Evolutionary conservation across 2,113 vertebrate species (phyloP).

Genomic region (Hydrolagus affinis): DNA sequence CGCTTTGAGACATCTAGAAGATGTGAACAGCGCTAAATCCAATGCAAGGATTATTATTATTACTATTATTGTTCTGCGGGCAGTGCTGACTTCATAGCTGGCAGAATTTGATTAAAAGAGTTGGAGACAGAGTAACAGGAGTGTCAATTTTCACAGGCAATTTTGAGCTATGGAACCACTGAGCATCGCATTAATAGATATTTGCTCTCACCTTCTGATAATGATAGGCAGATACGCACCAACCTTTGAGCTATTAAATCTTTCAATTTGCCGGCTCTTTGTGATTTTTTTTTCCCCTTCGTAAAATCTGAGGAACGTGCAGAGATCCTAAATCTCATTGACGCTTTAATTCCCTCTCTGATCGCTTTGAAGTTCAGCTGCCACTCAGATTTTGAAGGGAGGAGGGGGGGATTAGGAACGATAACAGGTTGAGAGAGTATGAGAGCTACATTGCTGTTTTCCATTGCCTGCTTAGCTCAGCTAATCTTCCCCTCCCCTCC

Average conservation of each 20-base stretch:
- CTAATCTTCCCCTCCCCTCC: conserved; percentile 34
- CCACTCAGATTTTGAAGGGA: conserved; percentile 45
- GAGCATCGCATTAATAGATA: conserved; percentile 45
- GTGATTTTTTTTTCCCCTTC: conserved; percentile 38
- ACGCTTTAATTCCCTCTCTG: conserved; percentile 52
- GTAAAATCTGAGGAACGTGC: conserved; percentile 37
- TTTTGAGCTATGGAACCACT: conserved; percentile 20
- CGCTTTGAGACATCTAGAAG: no score
- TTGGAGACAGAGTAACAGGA: conserved; percentile 33
- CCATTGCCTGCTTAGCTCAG: conserved; percentile 32
- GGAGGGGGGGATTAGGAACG: conserved; percentile 41
- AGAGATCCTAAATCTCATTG: conserved; percentile 39
- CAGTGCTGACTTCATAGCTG: not conserved
- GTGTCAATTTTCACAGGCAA: conserved; percentile 41
- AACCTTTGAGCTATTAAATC: conserved; percentile 51
- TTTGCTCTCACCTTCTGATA: conserved; percentile 41
- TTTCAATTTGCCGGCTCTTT: conserved; percentile 49
- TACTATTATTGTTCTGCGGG: conserved; percentile 1
- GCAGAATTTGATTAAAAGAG: conserved; percentile 36
- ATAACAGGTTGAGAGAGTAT: conserved; percentile 41
- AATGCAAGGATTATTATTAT: no score
- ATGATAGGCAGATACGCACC: conserved; percentile 53
- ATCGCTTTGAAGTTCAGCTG: conserved; percentile 40
- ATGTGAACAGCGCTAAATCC: no score
- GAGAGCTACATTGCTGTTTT: conserved; percentile 31